Evolutionary conservation across 1,140 invertebrate species (phyloP).

Genomic region (Plectrocnemia conspersa): DNA sequence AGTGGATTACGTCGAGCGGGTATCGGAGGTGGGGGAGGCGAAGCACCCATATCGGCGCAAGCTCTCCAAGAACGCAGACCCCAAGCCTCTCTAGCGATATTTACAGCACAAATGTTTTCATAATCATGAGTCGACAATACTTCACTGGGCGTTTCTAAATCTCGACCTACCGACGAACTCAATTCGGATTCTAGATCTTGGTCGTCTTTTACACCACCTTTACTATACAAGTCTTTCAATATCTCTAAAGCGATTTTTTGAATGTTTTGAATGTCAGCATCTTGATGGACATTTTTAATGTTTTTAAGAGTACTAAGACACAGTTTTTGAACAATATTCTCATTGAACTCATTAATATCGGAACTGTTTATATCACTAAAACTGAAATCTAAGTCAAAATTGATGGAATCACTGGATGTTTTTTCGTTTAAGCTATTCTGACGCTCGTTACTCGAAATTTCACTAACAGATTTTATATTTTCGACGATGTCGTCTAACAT

Average conservation of each 20-base stretch:
- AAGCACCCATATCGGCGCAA: slow-evolving; percentile 62
- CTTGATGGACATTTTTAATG: slow-evolving; percentile 51
- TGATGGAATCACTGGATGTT: slow-evolving; percentile 50
- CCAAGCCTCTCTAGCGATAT: slow-evolving; percentile 62
- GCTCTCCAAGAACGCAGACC: slow-evolving; percentile 63
- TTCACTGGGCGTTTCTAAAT: slow-evolving; percentile 55
- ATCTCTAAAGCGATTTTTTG: slow-evolving; percentile 52
- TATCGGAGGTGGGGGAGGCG: slow-evolving; percentile 47
- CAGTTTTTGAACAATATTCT: slow-evolving; percentile 52
- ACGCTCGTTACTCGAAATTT: slow-evolving; percentile 10
- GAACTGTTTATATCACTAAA: slow-evolving; percentile 53
- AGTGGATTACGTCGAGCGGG: slow-evolving; percentile 46
- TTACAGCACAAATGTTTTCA: slow-evolving; percentile 63
- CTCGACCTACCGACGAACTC: slow-evolving; percentile 36
- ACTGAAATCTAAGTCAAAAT: slow-evolving; percentile 51
- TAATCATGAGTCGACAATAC: slow-evolving; percentile 62
- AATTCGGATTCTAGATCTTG: slow-evolving; percentile 32
- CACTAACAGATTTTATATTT: slow-evolving; percentile 21
- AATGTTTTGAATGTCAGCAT: slow-evolving; percentile 51
- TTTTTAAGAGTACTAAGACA: slow-evolving; percentile 51
- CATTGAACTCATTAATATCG: slow-evolving; percentile 52
- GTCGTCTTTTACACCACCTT: slow-evolving; percentile 41
- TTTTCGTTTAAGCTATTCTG: slow-evolving; percentile 47
- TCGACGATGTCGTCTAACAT: slow-evolving; percentile 1
- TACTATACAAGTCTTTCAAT: slow-evolving; percentile 50